phyloP scores from a whole-genome alignment of 2,888 invertebrate genomes.

The Keiferia lycopersicella region DNA sequence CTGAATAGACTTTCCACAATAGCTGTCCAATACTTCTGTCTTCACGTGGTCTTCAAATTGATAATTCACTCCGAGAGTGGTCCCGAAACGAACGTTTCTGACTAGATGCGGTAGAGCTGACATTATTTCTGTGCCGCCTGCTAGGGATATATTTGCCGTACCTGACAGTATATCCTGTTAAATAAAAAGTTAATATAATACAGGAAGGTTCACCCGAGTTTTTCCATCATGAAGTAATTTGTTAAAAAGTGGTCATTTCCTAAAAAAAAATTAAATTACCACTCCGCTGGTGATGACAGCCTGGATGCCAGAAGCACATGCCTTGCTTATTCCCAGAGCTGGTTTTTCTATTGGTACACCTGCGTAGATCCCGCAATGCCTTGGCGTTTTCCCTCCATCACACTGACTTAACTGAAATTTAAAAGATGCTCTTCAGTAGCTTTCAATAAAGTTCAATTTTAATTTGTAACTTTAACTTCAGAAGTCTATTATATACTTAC shows the following conservation, averaged over 20 bases:
- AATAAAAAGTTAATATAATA: background rate
- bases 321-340: constrained; percentile 93
- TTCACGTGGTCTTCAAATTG: constrained; percentile 87
- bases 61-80: constrained; percentile 87
- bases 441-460: too few species aligned
- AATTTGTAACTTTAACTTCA: too few species aligned
- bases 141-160: constrained; percentile 89
- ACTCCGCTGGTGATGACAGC: constrained; percentile 93
- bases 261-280: constrained; percentile 69
- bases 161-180: constrained; percentile 91
- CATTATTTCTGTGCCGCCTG: constrained; percentile 98
- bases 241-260: background rate
- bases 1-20: constrained; percentile 93
- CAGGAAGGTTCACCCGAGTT: background rate
- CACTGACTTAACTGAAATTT: constrained; percentile 86
- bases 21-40: constrained; percentile 83
- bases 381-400: constrained; percentile 92
- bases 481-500: constrained; percentile 47
- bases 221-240: background rate
- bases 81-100: constrained; percentile 93
- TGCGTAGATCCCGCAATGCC: constrained; percentile 91
- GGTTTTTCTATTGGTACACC: constrained; percentile 93
- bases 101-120: constrained; percentile 92
- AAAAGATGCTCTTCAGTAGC: background rate
- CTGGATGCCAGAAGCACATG: constrained; percentile 98